A percentile compares a stretch with the other conserved stretches of the same genome.
Conservation (phyloP, 1,140 invertebrate species). For the Diabrotica virgifera region DNA sequence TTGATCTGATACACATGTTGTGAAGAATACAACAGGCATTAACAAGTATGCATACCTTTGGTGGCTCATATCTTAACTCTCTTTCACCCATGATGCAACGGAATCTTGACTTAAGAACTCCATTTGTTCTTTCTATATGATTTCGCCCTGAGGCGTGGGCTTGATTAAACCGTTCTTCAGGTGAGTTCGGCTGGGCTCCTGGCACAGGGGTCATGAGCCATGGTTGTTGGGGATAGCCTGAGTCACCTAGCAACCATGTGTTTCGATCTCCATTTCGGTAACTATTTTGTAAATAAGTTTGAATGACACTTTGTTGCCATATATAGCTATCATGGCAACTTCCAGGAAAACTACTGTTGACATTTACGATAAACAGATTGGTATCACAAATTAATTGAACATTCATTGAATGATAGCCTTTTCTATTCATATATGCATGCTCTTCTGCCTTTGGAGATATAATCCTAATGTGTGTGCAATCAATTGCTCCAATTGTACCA, state of each 20-base stretch:
- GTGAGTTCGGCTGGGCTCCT: not conserved
- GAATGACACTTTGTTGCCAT: no score
- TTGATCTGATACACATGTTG: no score
- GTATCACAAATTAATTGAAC: no score
- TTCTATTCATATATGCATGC: not conserved
- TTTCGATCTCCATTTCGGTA: constrained; percentile 4
- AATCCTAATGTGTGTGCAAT: constrained; percentile 1
- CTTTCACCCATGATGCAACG: no score
- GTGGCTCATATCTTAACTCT: no score
- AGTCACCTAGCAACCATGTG: constrained; percentile 12
- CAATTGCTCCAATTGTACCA: not conserved
- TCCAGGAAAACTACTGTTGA: no score
- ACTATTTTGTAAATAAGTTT: no score
- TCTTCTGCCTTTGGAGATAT: not conserved
- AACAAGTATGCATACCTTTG: no score
- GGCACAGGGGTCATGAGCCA: constrained; percentile 3
- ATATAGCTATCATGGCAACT: no score
- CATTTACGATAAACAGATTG: no score
- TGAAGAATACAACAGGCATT: no score
- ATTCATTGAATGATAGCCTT: constrained; percentile 5
- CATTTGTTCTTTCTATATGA: constrained; percentile 12
- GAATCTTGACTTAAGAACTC: no score
- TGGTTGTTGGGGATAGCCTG: constrained; percentile 8
- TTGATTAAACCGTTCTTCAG: not conserved
- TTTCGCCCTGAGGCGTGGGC: constrained; percentile 4